A percentile compares a stretch with the other conserved stretches of the same genome.
These are phyloP conservation scores for Eupithecia subfuscata DNA, from an alignment of 2,888 invertebrate species.

Conservation along the genomic window DNA sequence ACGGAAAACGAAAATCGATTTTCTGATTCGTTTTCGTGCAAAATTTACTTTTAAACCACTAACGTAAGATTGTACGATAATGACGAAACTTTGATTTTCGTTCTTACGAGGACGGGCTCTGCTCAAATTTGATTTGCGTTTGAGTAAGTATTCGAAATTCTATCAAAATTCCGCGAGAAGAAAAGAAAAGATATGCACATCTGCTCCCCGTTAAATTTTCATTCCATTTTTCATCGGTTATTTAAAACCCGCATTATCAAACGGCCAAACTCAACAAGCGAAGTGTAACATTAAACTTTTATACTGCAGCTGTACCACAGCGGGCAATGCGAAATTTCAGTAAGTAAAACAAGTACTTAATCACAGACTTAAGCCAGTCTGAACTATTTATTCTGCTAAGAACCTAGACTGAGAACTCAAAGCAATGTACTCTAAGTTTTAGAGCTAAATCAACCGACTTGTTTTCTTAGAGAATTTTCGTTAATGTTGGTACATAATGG, in stretches of 20 bases:
- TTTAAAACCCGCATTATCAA: neutral
- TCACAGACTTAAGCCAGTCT: slow-evolving; percentile 33
- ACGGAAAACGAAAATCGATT: no score
- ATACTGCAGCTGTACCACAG: neutral
- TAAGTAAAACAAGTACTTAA: slow-evolving; percentile 34
- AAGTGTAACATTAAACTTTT: slow-evolving; percentile 2
- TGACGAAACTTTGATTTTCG: no score
- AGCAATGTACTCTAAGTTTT: slow-evolving; percentile 31
- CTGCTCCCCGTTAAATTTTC: neutral
- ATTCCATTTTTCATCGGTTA: neutral
- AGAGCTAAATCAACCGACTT: slow-evolving; percentile 30
- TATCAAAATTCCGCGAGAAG: neutral
- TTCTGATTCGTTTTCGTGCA: no score
- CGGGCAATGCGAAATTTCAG: slow-evolving; percentile 18
- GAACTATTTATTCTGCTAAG: slow-evolving; percentile 30
- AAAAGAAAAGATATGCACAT: neutral
- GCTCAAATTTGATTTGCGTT: neutral
- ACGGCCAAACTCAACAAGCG: neutral
- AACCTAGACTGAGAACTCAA: slow-evolving; percentile 28
- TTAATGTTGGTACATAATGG: slow-evolving; percentile 5
- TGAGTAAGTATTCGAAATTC: neutral
- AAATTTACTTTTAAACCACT: no score
- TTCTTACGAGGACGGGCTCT: neutral
- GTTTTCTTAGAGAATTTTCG: slow-evolving; percentile 25
- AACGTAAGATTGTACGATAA: no score